Evolutionary conservation across 2,888 invertebrate species (phyloP), one percentile per base, ranked within the genome.

Genomic region (Venusia cambrica): DNA sequence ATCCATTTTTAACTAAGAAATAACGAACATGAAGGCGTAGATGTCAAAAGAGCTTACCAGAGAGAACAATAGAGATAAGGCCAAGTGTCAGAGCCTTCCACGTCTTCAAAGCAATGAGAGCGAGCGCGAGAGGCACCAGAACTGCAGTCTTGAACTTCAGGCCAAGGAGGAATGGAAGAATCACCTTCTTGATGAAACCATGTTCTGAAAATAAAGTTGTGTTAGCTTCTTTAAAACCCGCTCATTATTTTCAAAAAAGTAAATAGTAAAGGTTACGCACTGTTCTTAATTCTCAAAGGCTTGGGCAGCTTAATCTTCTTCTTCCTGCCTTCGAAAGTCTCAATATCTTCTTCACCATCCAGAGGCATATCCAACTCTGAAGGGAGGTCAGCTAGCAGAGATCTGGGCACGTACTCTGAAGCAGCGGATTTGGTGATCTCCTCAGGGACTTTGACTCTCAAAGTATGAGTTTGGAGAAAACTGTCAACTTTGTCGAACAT

Each of bases 41-140:
- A 13, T 14, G 6, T n/a, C 9, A 5, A 25, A 11, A 8, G 6
- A 13, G 28, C 62, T 49, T 73, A 88, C 94, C 95, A 48, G 95
- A 94, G 22, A 95, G 87, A 10, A 95, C 95, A 63, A 96, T 80
- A 1, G 95, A 95, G 40, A 96, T 90, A 2, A 96, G 90, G 41
- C 95, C 95, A 49, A 96, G 88, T 4, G 96, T 95, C 54, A 95
- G 85, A 19, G 96, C 96, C 73, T 96, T 96, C 96, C 96, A 96
- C 6, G 96, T 95, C 76, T 95, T 95, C 35, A 95, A 85, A 0
- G 96, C 96, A 60, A 96, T 95, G 38, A 95, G 80, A 15, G 94
- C 93, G 36, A 96, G 87, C 5, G 94, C 94, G 42, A 95, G 74
- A 0, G 95, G 96, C 19, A 95, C 94, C 56, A 96, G 73, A 13